phyloP scores from a whole-genome alignment of 2,797 vertebrate species.

The Liparis tanakae region DNA sequence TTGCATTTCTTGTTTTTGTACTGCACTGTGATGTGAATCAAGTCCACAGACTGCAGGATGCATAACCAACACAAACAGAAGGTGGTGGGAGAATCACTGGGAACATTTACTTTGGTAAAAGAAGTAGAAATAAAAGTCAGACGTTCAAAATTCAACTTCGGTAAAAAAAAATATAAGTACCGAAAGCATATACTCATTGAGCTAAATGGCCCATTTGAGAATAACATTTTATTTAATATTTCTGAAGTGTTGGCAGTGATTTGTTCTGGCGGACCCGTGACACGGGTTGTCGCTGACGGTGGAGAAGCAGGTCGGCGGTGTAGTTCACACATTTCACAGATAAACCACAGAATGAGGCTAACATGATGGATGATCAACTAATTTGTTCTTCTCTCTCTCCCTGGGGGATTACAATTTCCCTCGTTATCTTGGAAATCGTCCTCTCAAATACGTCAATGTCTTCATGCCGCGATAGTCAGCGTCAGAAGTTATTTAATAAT shows the following conservation, averaged over 20 bases:
- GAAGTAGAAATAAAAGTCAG: neutral
- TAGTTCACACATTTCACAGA: neutral
- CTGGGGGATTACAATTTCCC: neutral
- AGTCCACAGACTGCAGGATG: neutral
- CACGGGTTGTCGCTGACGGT: too few relatives aligned
- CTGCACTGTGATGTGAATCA: slow-evolving; percentile 8
- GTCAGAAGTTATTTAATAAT: neutral
- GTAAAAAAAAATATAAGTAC: neutral
- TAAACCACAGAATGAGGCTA: neutral
- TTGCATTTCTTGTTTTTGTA: slow-evolving; percentile 16
- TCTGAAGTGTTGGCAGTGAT: neutral
- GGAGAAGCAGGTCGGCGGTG: too few relatives aligned
- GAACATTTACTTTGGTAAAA: neutral
- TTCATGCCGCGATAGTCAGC: neutral
- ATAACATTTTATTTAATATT: neutral
- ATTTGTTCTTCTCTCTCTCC: too few relatives aligned
- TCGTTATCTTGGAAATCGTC: neutral
- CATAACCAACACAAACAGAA: slow-evolving; percentile 1
- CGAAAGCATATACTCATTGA: neutral
- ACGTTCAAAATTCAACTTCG: neutral
- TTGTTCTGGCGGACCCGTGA: too few relatives aligned
- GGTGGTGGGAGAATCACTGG: neutral
- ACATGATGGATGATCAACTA: too few relatives aligned
- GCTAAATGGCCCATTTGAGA: neutral
- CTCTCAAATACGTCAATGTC: neutral